Evolutionary conservation across 2,797 vertebrate genomes (phyloP), one percentile per base, ranked within the genome.

Genomic region (Adrianichthys oophorus): DNA sequence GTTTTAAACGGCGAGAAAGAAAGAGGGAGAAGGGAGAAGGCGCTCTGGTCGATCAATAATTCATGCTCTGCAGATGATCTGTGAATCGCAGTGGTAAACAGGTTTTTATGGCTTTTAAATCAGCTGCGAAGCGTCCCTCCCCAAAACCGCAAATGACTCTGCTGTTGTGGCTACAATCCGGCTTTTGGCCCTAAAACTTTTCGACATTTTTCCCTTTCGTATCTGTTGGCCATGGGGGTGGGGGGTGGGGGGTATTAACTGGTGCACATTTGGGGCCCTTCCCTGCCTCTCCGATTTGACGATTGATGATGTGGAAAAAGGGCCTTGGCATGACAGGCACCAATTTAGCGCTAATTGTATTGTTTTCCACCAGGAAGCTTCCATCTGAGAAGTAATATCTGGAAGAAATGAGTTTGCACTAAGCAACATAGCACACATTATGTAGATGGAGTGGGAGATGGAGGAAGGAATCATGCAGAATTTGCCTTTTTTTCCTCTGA

Each of bases 61-160:
- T 87, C 85, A 91, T 82, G 67, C 66, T 77, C 77, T 82, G 86
- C 79, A 84, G 86, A 91, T 87, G 88, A 91, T 91, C 83, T 85
- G 81, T 81, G 85, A 88, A 78, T 79, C 84, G 79, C 79, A 75
- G 76, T 67, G 73, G 84, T 89, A 88, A 91, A 90, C 88, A 85
- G 68, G 75, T 65, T 84, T 85, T 86, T 84, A 78, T 74, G 70
- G 72, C 64, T 74, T 83, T 89, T 77, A 87, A 85, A 89, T 85
- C 82, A 68, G 78, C 74, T 48, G 19, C 32, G 67, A 83, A 79
- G 78, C 71, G 68, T 21, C 46, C 59, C 74, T 29, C 44, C 17
- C 62, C 59, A 63, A 41, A 53, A 46, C 79, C 76, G 50, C 58
- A 56, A 62, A 68, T 48, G 73, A 57, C 24, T 48, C 51, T 52